Conservation (phyloP, 2,113 vertebrate species). For the Polypterus bichir region DNA sequence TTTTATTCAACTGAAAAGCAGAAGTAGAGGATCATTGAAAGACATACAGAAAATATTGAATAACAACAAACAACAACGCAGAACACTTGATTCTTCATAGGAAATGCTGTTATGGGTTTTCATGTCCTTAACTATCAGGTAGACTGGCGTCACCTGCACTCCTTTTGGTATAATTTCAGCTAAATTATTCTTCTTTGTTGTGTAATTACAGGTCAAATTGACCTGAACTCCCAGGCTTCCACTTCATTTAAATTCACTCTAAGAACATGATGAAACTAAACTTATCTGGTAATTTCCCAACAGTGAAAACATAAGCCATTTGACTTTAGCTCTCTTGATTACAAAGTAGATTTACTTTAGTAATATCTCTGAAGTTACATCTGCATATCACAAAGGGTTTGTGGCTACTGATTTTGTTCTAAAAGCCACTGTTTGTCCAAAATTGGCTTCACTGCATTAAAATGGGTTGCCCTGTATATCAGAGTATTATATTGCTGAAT, state of each 20-base stretch:
- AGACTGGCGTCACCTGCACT: too few species aligned
- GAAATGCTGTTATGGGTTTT: too few species aligned
- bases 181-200: constrained; percentile 6
- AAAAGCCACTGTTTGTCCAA: not conserved
- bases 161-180: too few species aligned
- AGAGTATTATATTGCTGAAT: too few species aligned
- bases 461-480: not conserved
- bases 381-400: not conserved
- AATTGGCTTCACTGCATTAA: not conserved
- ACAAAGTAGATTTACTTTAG: constrained; percentile 6
- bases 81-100: too few species aligned
- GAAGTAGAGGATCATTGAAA: too few species aligned
- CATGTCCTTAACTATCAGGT: too few species aligned
- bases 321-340: constrained; percentile 19
- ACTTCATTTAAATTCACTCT: constrained; percentile 8
- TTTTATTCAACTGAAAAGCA: too few species aligned
- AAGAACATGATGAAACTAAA: constrained; percentile 10
- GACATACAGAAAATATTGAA: too few species aligned
- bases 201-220: constrained; percentile 9
- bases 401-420: not conserved
- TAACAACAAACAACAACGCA: too few species aligned
- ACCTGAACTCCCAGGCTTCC: not conserved
- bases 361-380: not conserved
- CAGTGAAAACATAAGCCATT: constrained; percentile 12
- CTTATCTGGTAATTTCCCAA: constrained; percentile 10